phyloP scores from a whole-genome alignment of 2,113 vertebrate species.

The Entosphenus tridentatus region DNA sequence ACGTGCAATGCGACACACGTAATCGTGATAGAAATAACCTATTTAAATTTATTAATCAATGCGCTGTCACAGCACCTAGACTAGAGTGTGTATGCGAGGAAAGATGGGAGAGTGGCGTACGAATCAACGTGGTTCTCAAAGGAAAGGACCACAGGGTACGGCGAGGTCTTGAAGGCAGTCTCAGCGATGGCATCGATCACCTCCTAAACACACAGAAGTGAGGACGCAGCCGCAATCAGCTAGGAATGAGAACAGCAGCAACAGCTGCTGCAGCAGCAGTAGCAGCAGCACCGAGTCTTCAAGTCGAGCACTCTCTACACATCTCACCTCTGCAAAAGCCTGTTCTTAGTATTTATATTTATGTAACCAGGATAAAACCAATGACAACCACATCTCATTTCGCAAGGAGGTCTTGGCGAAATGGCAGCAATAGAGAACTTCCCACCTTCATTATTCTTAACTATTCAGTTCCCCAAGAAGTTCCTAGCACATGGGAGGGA shows the following conservation, averaged over 20 bases:
- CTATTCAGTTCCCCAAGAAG: too few relatives aligned
- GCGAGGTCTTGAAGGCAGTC: constrained; percentile 88
- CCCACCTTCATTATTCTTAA: too few relatives aligned
- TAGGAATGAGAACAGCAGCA: neutral
- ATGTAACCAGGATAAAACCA: neutral
- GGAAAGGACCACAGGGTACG: constrained; percentile 74
- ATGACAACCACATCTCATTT: neutral
- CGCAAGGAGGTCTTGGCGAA: too few relatives aligned
- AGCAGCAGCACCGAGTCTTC: too few relatives aligned
- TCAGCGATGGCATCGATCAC: constrained; percentile 94
- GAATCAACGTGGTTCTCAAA: constrained; percentile 98
- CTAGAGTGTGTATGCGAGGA: too few relatives aligned
- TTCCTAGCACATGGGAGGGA: too few relatives aligned
- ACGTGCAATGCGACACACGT: too few relatives aligned
- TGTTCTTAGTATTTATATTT: neutral
- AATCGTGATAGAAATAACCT: too few relatives aligned
- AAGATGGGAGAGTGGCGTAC: constrained; percentile 31
- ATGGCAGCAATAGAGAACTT: too few relatives aligned
- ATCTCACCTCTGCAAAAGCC: neutral
- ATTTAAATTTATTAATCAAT: too few relatives aligned
- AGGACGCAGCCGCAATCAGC: constrained; percentile 7
- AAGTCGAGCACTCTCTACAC: neutral
- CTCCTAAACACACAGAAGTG: constrained; percentile 36
- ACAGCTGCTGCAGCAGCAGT: too few relatives aligned
- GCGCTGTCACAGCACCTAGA: too few relatives aligned